A percentile compares a stretch with the other conserved stretches of the same genome.
Evolutionary conservation across 2,888 invertebrate genomes (phyloP).

Genomic region (Oscheius sp.): DNA sequence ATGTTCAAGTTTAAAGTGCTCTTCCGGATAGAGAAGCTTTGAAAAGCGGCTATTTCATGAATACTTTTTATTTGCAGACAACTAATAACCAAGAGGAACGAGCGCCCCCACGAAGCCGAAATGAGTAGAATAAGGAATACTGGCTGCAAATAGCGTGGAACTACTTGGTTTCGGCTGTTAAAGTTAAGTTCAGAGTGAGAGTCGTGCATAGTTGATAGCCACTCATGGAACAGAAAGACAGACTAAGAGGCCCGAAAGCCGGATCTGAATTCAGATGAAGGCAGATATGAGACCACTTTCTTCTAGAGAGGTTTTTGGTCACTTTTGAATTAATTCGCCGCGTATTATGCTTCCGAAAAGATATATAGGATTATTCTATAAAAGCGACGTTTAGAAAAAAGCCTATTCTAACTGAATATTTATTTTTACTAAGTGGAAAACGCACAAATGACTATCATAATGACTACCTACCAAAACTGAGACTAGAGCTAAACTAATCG

Average conservation of each 20-base stretch:
- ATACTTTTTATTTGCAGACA: constrained; percentile 10
- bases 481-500: constrained; percentile 3
- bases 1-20: too few relatives aligned
- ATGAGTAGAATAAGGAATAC: not conserved
- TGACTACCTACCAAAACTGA: too few relatives aligned
- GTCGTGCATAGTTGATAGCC: constrained; percentile 30
- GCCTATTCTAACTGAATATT: too few relatives aligned
- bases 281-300: constrained; percentile 11
- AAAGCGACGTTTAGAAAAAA: too few relatives aligned
- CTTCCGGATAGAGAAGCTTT: too few relatives aligned
- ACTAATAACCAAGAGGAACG: constrained; percentile 5
- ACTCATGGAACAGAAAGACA: constrained; percentile 26
- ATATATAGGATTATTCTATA: too few relatives aligned
- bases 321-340: constrained; percentile 18
- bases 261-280: constrained; percentile 14
- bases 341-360: too few relatives aligned
- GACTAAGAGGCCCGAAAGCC: constrained; percentile 20
- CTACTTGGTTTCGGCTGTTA: constrained; percentile 13
- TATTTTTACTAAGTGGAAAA: too few relatives aligned
- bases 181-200: constrained; percentile 28
- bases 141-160: not conserved
- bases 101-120: constrained; percentile 1
- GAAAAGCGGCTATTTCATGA: not conserved
- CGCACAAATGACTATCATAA: too few relatives aligned
- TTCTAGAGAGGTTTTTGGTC: not conserved